Evolutionary conservation across 2,113 vertebrate genomes (phyloP), one percentile per base, ranked within the genome.

Genomic region (Parus major): DNA sequence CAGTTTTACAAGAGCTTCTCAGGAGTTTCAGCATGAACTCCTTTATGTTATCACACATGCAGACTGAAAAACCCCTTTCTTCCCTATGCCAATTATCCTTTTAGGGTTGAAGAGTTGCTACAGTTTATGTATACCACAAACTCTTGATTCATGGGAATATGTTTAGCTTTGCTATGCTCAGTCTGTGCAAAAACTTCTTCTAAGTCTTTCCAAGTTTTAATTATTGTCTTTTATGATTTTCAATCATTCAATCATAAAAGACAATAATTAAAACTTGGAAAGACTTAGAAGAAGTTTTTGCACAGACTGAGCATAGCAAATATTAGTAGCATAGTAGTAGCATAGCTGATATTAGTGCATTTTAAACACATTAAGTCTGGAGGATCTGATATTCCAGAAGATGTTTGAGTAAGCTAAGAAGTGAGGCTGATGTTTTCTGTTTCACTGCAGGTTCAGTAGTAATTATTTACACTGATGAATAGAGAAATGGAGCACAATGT

Each of bases 1-100:
- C 33, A 87, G 94, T 88, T 95, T 86, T 35, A 20, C 75, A 93
- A 69, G 50, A 81, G 47, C 59, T 83, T 94, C 55, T 95, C 82
- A 90, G 82, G 88, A 87, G 82, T 93, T 94, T n/a, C 35, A 92
- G 64, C 12, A 82, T 88, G 91, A 89, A 79, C 57, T 96, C 68
- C 79, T 92, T 35, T 66, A 33, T 87, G 17, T n/a, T 91, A 23
- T 70, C 7, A 7, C 60, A 83, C n/a, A 47, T 60, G 70, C 73
- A 88, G 90, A 80, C 64, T 70, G 88, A 94, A 95, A 90, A 89
- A 29, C 15, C 15, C 24, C 33, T 95, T 96, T 96, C 33, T 82
- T 93, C 19, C 23, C 42, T 27, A 17, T 55, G 42, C 79, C 53
- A 77, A 41, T 95, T 95, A 82, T 73, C 25, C 85, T 93, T 75